Evolutionary conservation across 1,140 invertebrate species (phyloP).

Genomic region (Caenorhabditis latens): DNA sequence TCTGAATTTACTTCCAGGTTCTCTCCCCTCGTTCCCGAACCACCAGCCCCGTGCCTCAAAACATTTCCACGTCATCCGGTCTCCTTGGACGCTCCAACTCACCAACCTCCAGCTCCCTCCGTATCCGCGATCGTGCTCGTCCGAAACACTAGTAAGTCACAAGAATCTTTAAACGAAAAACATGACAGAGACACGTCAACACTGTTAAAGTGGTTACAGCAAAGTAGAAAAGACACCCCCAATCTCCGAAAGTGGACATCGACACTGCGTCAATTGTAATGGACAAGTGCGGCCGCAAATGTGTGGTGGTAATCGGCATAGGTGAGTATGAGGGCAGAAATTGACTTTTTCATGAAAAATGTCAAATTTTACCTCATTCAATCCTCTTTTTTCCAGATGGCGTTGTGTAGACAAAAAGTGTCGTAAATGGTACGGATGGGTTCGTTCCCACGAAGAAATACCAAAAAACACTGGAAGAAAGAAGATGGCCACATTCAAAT

Average conservation of each 20-base stretch:
- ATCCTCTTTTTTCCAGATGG: conserved; percentile 26
- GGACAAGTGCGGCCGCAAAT: conserved; percentile 68
- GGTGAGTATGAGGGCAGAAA: conserved; percentile 38
- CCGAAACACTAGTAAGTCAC: conserved; percentile 54
- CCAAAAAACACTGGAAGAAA: conserved; percentile 65
- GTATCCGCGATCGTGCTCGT: conserved; percentile 5
- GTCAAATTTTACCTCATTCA: not conserved
- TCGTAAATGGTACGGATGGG: conserved; percentile 70
- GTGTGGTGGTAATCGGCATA: conserved; percentile 68
- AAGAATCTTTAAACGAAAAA: not conserved
- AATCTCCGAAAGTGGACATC: conserved; percentile 61
- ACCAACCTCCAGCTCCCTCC: conserved; percentile 6
- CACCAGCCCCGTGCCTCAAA: not conserved
- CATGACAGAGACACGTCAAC: conserved; percentile 7
- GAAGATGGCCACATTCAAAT: conserved; percentile 40
- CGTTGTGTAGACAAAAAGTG: conserved; percentile 70
- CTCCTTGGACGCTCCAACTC: conserved; percentile 29
- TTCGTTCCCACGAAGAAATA: conserved; percentile 65
- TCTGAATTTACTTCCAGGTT: not conserved
- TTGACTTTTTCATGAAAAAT: not conserved
- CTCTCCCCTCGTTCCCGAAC: conserved; percentile 5
- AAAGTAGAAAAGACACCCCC: conserved; percentile 69
- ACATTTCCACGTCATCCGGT: not conserved
- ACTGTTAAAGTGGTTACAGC: conserved; percentile 57
- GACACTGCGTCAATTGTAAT: conserved; percentile 64